Base-by-base conservation (phyloP, 2,797 vertebrate genomes). In the Aulostomus chinensis region DNA sequence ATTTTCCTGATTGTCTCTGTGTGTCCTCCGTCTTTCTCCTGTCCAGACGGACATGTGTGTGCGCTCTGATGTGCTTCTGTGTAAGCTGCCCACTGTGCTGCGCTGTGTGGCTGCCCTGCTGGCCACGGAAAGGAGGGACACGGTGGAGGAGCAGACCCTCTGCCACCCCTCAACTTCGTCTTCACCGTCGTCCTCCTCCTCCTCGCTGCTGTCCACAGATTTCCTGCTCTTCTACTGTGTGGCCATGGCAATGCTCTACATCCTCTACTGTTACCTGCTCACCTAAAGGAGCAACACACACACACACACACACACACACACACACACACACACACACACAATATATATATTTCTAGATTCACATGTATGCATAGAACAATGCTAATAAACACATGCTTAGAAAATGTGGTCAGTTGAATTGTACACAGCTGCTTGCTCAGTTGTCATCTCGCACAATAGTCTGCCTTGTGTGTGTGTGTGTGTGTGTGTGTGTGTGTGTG, bases 221-320 rank as follows among this genome's bases (percentile, higher is more conserved):
- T 96, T 96, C 90, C 80, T 93, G 79, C 64, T 94, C 80, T 96
- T 96, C 92, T 95, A 96, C 86, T 82, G 86, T 47, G 80, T 69
- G 25, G 68, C 85, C 86, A 95, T 95, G 94, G 80, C 85, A 69
- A 87, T 94, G 76, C 88, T 96, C 65, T 95, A 89, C 85, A 49
- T 87, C 46, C 49, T 91, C 74, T 95, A 93, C 85, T 76, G 80
- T 79, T 84, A 78, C 57, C 81, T 95, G 59, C 78, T 89, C 21
- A 81, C 78, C 65, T 91, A 90, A 74, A 68, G 61, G 36, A 35
- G 16, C 30, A 2, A 1, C 38, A 20, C n/a, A 9, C 17, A n/a
- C 3, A 14, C 14, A 39, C 39, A 1, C 26, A 36, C 12, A 25
- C 37, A 25, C 20, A 25, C 37, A 40, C 7, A 24, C 11, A 4